Percentiles rank a stretch among this genome's conserved stretches.
Evolutionary conservation across 1,140 invertebrate species (phyloP).

Genomic region (Thaumatotibia leucotreta): DNA sequence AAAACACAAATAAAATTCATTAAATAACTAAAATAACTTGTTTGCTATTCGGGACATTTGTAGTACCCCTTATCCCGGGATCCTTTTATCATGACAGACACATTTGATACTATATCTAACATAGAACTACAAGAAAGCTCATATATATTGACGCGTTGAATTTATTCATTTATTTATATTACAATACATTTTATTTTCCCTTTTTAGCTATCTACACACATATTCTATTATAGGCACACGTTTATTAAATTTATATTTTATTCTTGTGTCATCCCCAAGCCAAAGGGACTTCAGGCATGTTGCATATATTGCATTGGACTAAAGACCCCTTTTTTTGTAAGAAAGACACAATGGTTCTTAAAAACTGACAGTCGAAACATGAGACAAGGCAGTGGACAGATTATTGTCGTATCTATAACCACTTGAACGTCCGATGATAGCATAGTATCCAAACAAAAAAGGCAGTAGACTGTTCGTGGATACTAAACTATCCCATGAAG

Average conservation of each 20-base stretch:
- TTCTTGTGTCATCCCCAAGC: neutral
- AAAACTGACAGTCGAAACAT: conserved; percentile 1
- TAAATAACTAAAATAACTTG: no score
- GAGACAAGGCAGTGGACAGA: conserved; percentile 31
- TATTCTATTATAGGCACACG: conserved; percentile 54
- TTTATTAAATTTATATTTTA: conserved; percentile 29
- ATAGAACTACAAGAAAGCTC: conserved; percentile 40
- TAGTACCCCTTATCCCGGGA: no score
- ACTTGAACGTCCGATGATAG: no score
- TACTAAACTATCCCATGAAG: no score
- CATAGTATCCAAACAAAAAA: no score
- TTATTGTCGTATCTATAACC: conserved; percentile 26
- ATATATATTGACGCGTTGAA: conserved; percentile 36
- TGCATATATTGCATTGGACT: neutral
- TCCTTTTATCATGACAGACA: neutral
- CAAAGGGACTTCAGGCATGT: neutral
- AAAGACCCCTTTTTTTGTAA: neutral
- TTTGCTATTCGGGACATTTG: no score
- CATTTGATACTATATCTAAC: conserved; percentile 5
- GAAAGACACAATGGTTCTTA: neutral
- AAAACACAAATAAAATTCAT: no score
- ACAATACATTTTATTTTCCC: conserved; percentile 32
- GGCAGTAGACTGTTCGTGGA: no score
- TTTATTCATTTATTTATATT: conserved; percentile 36
- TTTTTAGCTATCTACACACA: conserved; percentile 49